Base-by-base conservation (phyloP, 1,140 invertebrate species). In the Acromyrmex echinatior region DNA sequence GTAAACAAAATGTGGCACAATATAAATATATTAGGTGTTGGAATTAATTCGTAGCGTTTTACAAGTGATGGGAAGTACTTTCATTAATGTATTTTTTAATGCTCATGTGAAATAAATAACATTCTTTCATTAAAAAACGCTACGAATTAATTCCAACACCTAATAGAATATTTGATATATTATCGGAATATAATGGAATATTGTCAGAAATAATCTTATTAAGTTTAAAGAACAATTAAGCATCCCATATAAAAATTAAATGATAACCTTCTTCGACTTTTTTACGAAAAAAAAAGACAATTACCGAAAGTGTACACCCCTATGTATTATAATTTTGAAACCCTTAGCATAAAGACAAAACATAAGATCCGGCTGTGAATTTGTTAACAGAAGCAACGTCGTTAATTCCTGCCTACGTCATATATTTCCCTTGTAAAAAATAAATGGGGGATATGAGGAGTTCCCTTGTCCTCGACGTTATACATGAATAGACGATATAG, bases 381-480 rank as follows among this genome's bases (percentile, higher is more conserved):
- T 84, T 49, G 56, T 51, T 51, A 84, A 84, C 53, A 60, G 21
- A 3, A 16, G 4, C 56, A 51, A 35, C 68, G 21, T n/a, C 25
- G 3, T 74, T 74, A 82, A 82, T 73, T 73, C 9, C 56, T n/a
- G 49, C 16, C 49, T 62, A 49, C 53, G 12, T 73, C 39, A 62
- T 45, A 49, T 45, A 71, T 71, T 60, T 76, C 35, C 28, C 39
- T 25, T 7, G 12, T 18, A 45, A 73, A 82, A 82, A 62, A 21
- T 10, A 10, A 35, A 16, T 21, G 3, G 0, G 49, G 31, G 12
- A 10, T 21, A 58, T 1, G 70, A 12, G 25, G 7, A 62, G 25
- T 49, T 16, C 80, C 14, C 80, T 35, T 74, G 39, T 62, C 28
- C 80, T n/a, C 35, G 79, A 73, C 53, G 70, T 73, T 62, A 74